Evolutionary conservation across 2,797 vertebrate species (phyloP), one percentile per base, ranked within the genome.

Genomic region (Myotis planiceps): DNA sequence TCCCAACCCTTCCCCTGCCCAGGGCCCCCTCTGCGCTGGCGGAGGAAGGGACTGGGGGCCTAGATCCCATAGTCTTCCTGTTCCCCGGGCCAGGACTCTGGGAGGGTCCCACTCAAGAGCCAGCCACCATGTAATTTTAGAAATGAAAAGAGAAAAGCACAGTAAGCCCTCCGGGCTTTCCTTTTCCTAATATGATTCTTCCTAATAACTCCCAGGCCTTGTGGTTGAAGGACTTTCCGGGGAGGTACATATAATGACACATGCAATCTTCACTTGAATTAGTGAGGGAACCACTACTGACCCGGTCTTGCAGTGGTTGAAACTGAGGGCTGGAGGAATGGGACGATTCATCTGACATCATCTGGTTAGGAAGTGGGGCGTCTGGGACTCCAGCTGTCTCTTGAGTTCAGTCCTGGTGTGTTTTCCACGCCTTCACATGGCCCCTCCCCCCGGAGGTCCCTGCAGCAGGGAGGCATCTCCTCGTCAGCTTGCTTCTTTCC

Each of bases 101-200:
- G 32, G 65, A 93, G 84, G 47, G 23, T 6, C 9, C 15, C 42
- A 29, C 45, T 16, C n/a, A 53, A 74, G 23, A 82, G 5, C 34
- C n/a, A n/a, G 15, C 49, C 47, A 0, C 63, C 51, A 6, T 14
- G 27, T 29, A 12, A 76, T 68, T 72, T 66, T 53, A 82, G 87
- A 92, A 95, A 85, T 37, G 27, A 85, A 63, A 72, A 75, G n/a
- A 75, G 15, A 78, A 63, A 72, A 79, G 16, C 23, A 9, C 6
- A 29, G 65, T 81, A 18, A 68, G 68, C 32, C 27, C 29, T 72
- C 71, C 15, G 4, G n/a, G 21, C 15, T 65, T 80, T 51, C 83
- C 47, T 95, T 86, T 89, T 58, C 51, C 14, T 84, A 47, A 86
- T 47, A 53, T 4, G 58, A 71, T 47, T 37, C 4, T 68, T 86